Percentiles rank a stretch among this genome's conserved stretches.
Evolutionary conservation across 2,113 vertebrate genomes (phyloP).

Genomic region (Barbus barbus): DNA sequence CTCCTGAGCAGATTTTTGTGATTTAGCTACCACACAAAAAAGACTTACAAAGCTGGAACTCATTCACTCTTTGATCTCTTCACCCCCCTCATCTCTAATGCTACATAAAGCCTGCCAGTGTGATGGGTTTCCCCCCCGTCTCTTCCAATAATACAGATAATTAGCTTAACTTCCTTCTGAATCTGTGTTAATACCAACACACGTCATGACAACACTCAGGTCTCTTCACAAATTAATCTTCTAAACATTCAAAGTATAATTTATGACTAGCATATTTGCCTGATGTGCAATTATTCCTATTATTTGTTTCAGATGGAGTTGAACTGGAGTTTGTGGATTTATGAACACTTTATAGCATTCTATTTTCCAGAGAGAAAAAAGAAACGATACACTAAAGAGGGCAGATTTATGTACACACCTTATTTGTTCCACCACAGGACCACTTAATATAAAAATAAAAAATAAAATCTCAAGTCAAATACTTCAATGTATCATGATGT

Average conservation of each 20-base stretch:
- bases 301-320: too few relatives aligned
- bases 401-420: too few relatives aligned
- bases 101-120: not conserved
- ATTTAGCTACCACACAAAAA: not conserved
- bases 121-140: not conserved
- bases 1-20: not conserved
- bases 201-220: not conserved
- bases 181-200: not conserved
- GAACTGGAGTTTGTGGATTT: too few relatives aligned
- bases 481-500: not conserved
- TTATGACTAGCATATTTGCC: not conserved
- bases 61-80: not conserved
- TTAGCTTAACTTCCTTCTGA: slow-evolving; percentile 11
- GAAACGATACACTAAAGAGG: too few relatives aligned
- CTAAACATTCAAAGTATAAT: not conserved
- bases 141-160: not conserved
- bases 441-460: too few relatives aligned
- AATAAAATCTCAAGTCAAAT: slow-evolving; percentile 1
- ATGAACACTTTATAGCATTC: not conserved
- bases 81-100: not conserved
- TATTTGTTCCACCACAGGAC: too few relatives aligned
- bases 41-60: not conserved
- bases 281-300: not conserved
- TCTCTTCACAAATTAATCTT: not conserved
- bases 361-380: too few relatives aligned